Base-by-base conservation (phyloP, 2,888 invertebrate genomes). In the Odontomyia ornata region DNA sequence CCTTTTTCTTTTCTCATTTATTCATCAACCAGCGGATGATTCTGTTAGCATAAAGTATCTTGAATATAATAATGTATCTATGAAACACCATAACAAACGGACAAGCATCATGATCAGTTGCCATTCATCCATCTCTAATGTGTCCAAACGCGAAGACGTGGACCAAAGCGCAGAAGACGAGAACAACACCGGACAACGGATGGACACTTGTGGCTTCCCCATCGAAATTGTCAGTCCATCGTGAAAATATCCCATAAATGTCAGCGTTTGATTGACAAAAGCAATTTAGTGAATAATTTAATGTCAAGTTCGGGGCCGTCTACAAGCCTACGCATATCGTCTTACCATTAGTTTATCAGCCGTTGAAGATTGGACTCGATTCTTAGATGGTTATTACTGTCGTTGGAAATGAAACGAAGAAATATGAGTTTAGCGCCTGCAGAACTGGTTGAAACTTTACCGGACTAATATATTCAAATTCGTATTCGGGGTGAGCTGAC, bases 231-330 rank as follows among this genome's bases (percentile, higher is more conserved):
- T 30, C 36, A 65, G 18, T 62, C 11, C 25, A 28, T 18, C 7
- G 21, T 67, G 43, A 36, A 23, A 75, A 75, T 60, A 76, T 65
- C 76, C 76, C 76, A 76, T 76, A 76, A 76, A 76, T 76, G 76
- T 76, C 76, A 67, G 43, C 28, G 36, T 76, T 76, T 76, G 76
- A 76, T 76, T 76, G 76, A 76, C 76, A 76, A 76, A 76, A 67
- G 76, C 65, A 76, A 76, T 76, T 76, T 76, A 65, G 76, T 67
- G 76, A 76, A 76, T 65, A 75, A 75, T 75, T 75, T 75, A 75
- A 36, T 64, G 75, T 75, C 75, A 75, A 75, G 75, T 75, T 75
- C 75, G 65, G 65, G 65, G 75, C 30, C 73, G 57, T 57, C 73
- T 30, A 21, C 43, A 57, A 43, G 73, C 73, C 57, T 57, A 57